Conservation (phyloP, 2,888 invertebrate species). For the Acronicta aceris region DNA sequence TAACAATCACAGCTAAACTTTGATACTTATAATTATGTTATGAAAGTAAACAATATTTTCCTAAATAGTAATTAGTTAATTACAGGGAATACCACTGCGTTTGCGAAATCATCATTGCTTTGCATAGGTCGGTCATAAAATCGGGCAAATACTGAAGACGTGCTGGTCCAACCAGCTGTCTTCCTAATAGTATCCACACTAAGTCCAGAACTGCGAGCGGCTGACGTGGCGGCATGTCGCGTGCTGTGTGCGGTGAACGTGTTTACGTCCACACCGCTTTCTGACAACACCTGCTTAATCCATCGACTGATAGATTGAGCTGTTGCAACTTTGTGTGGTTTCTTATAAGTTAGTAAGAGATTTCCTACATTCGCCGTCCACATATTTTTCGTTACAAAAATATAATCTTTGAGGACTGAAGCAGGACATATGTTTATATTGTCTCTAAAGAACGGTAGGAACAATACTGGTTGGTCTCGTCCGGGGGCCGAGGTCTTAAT, state of each 20-base stretch:
- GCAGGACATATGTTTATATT: slow-evolving; percentile 13
- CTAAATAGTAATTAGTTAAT: background rate
- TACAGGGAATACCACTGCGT: too few relatives aligned
- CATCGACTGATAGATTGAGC: slow-evolving; percentile 4
- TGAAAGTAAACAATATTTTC: background rate
- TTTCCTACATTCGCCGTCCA: background rate
- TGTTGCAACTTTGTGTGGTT: slow-evolving; percentile 4
- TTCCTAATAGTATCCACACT: slow-evolving; percentile 3
- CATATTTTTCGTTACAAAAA: slow-evolving; percentile 12
- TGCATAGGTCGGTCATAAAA: background rate
- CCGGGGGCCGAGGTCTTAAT: slow-evolving; percentile 26
- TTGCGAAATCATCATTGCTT: slow-evolving; percentile 1
- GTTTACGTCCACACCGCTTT: slow-evolving; percentile 1
- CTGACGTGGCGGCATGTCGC: slow-evolving; percentile 3
- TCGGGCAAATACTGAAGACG: slow-evolving; percentile 1
- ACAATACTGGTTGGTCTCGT: slow-evolving; percentile 22
- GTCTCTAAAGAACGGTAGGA: slow-evolving; percentile 22
- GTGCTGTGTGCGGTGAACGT: slow-evolving; percentile 6
- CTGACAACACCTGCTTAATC: slow-evolving; percentile 6
- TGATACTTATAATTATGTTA: background rate
- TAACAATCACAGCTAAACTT: background rate
- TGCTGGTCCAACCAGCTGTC: slow-evolving; percentile 7
- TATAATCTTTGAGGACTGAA: slow-evolving; percentile 14
- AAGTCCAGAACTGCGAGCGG: background rate
- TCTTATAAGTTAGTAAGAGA: slow-evolving; percentile 10